Evolutionary conservation across 2,113 vertebrate species (phyloP), one percentile per base, ranked within the genome.

Genomic region (Antennarius striatus): DNA sequence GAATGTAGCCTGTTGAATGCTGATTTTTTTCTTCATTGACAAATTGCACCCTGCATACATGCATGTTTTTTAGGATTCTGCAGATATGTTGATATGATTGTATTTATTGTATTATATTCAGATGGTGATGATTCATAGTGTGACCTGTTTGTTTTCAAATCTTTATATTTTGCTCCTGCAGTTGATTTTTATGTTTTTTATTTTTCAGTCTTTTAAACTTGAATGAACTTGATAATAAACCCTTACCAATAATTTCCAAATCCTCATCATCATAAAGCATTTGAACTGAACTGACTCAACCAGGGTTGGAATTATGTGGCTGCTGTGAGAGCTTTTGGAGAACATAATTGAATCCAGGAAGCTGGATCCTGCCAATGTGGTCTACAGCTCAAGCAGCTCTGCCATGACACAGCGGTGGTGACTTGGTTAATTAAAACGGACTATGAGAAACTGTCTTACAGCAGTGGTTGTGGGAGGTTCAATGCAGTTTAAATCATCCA

Each of bases 291-390:
- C 6, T 68, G 49, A 42, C 43, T 57, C 17, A 6, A 14, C 28
- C 17, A 9, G 16, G 4, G 29, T 32, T 66, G 47, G 56, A 73
- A 57, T 45, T 40, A 39, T 49, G 36, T 16, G 30, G 55, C 67
- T 74, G 62, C 70, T 63, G n/a, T 16, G 59, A 77, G 53, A 65
- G 50, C 9, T 80, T 67, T 42, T 56, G 43, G 56, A 69, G 49
- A 71, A 52, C 60, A 52, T 85, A 85, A 82, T 69, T 85, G 69
- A 85, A 77, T 65, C 76, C 73, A 79, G 79, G 66, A 82, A 72
- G 66, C 67, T 29, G 30, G 63, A 77, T 77, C 67, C 70, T 67
- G 67, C 71, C 71, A 64, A 68, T 28, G 43, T n/a, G 69, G 82
- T 84, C 76, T 74, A 73, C 69, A 82, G 83, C 71, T 64, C 59